phyloP scores from a whole-genome alignment of 1,140 invertebrate species.

The Drosophila nikananu region DNA sequence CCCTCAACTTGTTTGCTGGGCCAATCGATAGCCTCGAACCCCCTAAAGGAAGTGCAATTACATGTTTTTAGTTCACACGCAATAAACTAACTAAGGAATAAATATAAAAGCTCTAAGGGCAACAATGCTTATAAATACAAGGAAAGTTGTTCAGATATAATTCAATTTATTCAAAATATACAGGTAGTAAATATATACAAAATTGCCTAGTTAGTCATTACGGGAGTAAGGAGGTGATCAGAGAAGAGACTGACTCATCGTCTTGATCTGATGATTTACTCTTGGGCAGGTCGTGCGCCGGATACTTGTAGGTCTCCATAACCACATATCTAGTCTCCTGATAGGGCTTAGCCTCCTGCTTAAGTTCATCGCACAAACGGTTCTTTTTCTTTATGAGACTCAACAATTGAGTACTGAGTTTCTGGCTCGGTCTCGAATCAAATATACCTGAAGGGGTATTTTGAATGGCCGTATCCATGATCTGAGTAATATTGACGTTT shows the following conservation, averaged over 20 bases:
- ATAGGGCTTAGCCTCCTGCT: not conserved
- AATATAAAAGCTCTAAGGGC: not conserved
- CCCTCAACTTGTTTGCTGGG: conserved; percentile 12
- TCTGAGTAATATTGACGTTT: not conserved
- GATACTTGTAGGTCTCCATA: not conserved
- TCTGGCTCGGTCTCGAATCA: not conserved
- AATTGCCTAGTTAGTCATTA: not conserved
- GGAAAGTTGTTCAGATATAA: not conserved
- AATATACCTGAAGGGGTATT: too few species aligned
- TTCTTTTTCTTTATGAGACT: conserved; percentile 8
- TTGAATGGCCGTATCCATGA: not conserved
- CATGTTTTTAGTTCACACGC: not conserved
- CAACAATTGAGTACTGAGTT: not conserved
- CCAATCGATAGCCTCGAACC: conserved; percentile 9
- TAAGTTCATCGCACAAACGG: rapidly evolving
- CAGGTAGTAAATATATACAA: not conserved
- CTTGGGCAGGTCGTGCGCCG: too few species aligned
- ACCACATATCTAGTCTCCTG: not conserved
- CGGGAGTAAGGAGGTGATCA: not conserved
- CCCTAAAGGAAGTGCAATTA: not conserved
- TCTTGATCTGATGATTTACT: not conserved
- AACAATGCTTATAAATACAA: not conserved
- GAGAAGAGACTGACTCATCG: not conserved
- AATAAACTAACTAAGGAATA: not conserved
- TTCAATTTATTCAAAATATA: conserved; percentile 1